phyloP scores from a whole-genome alignment of 2,888 invertebrate genomes.

The Dasypogon diadema region DNA sequence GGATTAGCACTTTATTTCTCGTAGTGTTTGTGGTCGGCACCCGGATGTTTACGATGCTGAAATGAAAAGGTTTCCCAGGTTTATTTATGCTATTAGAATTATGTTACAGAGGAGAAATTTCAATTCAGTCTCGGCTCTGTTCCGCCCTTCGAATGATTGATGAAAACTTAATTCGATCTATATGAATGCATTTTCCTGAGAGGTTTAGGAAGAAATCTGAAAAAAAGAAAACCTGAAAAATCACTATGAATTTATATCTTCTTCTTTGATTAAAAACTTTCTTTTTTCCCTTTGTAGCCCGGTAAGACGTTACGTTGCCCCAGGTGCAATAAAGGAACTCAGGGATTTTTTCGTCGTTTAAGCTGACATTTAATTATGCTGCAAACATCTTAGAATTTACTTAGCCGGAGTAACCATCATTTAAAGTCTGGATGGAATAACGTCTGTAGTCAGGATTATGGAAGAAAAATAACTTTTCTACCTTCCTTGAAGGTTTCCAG shows the following conservation, averaged over 20 bases:
- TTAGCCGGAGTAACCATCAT: slow-evolving; percentile 27
- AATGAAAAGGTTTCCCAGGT: slow-evolving; percentile 1
- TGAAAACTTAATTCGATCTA: slow-evolving; percentile 24
- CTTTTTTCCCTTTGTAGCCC: neutral
- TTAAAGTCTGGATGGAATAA: slow-evolving; percentile 16
- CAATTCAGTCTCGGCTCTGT: neutral
- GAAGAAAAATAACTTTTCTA: slow-evolving; percentile 36
- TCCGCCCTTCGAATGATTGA: slow-evolving; percentile 8
- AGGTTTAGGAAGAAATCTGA: too few species aligned
- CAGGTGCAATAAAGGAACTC: slow-evolving; percentile 53
- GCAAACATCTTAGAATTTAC: slow-evolving; percentile 41
- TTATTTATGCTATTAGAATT: slow-evolving; percentile 32
- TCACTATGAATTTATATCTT: slow-evolving; percentile 4
- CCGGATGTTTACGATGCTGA: slow-evolving; percentile 9
- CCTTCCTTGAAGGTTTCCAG: slow-evolving; percentile 15
- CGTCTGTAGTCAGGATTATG: slow-evolving; percentile 39
- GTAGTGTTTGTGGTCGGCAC: slow-evolving; percentile 21
- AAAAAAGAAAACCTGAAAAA: neutral
- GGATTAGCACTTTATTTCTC: slow-evolving; percentile 38
- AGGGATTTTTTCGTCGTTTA: slow-evolving; percentile 52
- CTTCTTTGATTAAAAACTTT: neutral
- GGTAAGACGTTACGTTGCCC: slow-evolving; percentile 11
- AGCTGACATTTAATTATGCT: slow-evolving; percentile 55
- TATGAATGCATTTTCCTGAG: neutral
- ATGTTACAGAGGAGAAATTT: neutral